Percentiles rank a stretch among this genome's conserved stretches.
Conservation (phyloP, 2,113 vertebrate species). For the Spermophilus dauricus region DNA sequence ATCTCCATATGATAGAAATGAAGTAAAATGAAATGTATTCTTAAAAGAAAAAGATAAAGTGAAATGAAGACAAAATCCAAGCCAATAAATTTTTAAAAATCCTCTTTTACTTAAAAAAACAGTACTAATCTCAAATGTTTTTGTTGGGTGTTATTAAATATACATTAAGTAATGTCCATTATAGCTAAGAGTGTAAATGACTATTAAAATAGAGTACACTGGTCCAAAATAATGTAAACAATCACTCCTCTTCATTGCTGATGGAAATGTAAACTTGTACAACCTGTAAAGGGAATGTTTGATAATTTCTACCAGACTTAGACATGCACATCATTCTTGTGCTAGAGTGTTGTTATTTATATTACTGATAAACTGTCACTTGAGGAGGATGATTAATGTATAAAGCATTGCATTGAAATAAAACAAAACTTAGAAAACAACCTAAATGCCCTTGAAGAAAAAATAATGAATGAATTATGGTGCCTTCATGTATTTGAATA, state of each 20-base stretch:
- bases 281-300: not conserved
- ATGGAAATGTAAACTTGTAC: not conserved
- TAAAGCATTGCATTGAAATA: conserved; percentile 10
- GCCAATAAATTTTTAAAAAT: no score
- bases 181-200: not conserved
- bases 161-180: not conserved
- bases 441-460: conserved; percentile 5
- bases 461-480: conserved; percentile 6
- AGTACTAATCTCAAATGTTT: not conserved
- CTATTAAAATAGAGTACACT: not conserved
- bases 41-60: not conserved
- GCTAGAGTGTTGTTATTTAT: not conserved
- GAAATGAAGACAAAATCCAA: not conserved
- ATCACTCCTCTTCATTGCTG: not conserved
- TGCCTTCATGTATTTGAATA: not conserved
- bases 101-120: not conserved
- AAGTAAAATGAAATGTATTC: not conserved
- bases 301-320: not conserved
- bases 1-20: not conserved
- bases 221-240: not conserved
- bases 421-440: not conserved
- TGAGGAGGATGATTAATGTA: not conserved
- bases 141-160: not conserved
- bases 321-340: not conserved
- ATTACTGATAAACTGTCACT: not conserved